Percentiles rank a stretch among this genome's conserved stretches.
Evolutionary conservation across 2,113 vertebrate species (phyloP).

Genomic region (Ia io): DNA sequence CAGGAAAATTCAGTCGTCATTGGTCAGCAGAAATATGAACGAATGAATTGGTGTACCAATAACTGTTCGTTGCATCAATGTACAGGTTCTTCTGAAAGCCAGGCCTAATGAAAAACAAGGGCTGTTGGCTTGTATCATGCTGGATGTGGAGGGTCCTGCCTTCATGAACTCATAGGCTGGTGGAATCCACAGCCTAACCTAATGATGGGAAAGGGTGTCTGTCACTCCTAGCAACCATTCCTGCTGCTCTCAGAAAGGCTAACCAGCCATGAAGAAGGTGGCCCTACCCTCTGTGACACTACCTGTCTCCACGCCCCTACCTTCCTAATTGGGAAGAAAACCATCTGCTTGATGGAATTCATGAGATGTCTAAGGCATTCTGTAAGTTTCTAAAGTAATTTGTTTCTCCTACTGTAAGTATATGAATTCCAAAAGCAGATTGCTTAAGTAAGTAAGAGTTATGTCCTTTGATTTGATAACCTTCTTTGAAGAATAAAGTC

Average conservation of each 20-base stretch:
- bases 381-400: neutral
- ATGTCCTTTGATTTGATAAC: neutral
- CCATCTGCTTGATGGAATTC: neutral
- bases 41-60: neutral
- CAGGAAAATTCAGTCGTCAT: neutral
- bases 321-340: neutral
- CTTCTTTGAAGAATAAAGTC: slow-evolving; percentile 35
- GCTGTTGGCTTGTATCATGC: neutral
- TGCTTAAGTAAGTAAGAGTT: neutral
- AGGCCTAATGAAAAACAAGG: neutral
- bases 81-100: neutral
- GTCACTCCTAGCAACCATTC: neutral
- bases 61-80: neutral
- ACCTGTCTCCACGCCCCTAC: neutral
- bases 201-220: neutral
- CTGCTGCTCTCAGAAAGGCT: neutral
- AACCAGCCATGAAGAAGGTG: neutral
- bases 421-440: neutral
- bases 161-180: neutral
- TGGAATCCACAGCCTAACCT: neutral
- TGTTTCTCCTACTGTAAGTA: neutral
- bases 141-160: too few relatives aligned
- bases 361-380: neutral
- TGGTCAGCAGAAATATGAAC: neutral
- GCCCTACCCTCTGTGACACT: neutral